These are phyloP conservation scores for Parascotia fuliginaria DNA, from an alignment of 2,888 invertebrate genomes.

Conservation along the genomic window DNA sequence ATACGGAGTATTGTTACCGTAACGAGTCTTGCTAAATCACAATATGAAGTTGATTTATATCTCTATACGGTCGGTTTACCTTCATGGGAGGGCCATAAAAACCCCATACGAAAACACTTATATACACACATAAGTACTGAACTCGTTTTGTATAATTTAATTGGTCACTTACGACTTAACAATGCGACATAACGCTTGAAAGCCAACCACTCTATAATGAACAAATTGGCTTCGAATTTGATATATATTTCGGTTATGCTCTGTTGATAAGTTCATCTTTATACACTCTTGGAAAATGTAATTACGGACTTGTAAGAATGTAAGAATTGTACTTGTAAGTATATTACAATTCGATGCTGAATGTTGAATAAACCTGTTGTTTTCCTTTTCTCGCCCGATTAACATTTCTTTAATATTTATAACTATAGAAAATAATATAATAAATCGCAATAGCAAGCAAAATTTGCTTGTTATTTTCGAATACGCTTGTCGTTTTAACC, in stretches of 20 bases:
- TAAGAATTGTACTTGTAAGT: neutral
- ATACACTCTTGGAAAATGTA: conserved; percentile 1
- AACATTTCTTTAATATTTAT: too few relatives aligned
- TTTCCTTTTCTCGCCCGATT: too few relatives aligned
- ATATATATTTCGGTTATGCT: conserved; percentile 35
- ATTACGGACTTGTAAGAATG: neutral
- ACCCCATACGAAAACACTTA: conserved; percentile 51
- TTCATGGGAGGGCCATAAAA: conserved; percentile 82
- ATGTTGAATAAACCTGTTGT: too few relatives aligned
- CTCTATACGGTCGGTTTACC: conserved; percentile 79
- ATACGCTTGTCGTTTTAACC: too few relatives aligned
- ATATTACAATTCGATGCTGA: neutral
- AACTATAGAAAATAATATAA: too few relatives aligned
- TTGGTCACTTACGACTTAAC: conserved; percentile 51
- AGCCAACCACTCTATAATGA: conserved; percentile 36
- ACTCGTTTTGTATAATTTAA: conserved; percentile 45
- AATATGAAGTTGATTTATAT: conserved; percentile 85
- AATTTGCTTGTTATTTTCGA: too few relatives aligned
- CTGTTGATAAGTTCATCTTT: conserved; percentile 20
- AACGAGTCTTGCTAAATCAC: conserved; percentile 88
- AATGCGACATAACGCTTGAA: conserved; percentile 45
- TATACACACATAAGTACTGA: conserved; percentile 23
- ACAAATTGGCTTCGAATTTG: conserved; percentile 39
- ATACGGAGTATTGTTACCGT: conserved; percentile 86
- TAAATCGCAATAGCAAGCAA: too few relatives aligned